A percentile compares a stretch with the other conserved stretches of the same genome.
Evolutionary conservation across 2,888 invertebrate species (phyloP).

Genomic region (Acrobasis suavella): DNA sequence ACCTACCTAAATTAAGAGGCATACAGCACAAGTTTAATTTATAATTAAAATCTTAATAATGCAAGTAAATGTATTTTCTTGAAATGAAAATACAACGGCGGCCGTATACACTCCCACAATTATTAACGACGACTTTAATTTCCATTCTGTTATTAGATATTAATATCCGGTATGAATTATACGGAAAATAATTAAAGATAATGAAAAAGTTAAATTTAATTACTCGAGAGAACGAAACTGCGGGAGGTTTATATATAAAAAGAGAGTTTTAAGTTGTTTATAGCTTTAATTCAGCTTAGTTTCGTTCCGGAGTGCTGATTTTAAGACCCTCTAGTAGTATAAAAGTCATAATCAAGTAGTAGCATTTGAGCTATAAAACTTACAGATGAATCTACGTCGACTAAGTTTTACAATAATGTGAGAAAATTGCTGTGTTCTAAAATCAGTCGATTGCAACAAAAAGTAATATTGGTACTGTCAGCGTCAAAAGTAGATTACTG

Average conservation of each 20-base stretch:
- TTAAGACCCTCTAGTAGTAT: slow-evolving; percentile 6
- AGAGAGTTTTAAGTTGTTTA: neutral
- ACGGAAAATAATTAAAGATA: slow-evolving; percentile 10
- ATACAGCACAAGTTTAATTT: neutral
- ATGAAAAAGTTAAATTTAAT: slow-evolving; percentile 15
- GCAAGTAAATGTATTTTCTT: neutral
- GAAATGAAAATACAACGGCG: neutral
- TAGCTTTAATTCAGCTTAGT: slow-evolving; percentile 5
- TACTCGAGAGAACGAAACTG: slow-evolving; percentile 6
- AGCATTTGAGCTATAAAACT: slow-evolving; percentile 6
- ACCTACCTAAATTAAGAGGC: too few species aligned
- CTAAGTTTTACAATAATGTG: neutral
- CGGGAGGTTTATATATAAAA: slow-evolving; percentile 9
- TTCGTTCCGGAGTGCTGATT: slow-evolving; percentile 3
- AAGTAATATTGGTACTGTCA: neutral
- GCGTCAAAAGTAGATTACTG: neutral
- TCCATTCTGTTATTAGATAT: slow-evolving; percentile 12
- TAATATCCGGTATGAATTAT: slow-evolving; percentile 8
- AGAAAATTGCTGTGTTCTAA: neutral
- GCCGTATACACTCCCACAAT: neutral
- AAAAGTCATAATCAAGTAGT: slow-evolving; percentile 6
- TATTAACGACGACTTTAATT: slow-evolving; percentile 11
- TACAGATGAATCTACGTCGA: neutral
- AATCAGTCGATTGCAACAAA: neutral
- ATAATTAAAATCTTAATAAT: slow-evolving; percentile 6